Percentiles rank a stretch among this genome's conserved stretches.
phyloP scores from a whole-genome alignment of 2,797 vertebrate species.

The Aulostomus chinensis region DNA sequence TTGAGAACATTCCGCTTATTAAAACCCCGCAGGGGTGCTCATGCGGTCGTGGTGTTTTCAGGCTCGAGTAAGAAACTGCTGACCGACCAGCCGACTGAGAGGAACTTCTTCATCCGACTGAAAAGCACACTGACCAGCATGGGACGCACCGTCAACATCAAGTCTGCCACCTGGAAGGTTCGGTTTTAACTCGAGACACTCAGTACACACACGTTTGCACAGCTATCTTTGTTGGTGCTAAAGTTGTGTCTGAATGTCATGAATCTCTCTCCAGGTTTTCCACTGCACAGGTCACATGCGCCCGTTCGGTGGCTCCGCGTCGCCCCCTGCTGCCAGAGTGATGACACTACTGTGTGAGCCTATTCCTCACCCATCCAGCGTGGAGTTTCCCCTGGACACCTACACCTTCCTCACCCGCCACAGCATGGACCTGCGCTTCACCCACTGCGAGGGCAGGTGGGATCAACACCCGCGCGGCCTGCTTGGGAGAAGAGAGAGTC shows the following conservation, averaged over 20 bases:
- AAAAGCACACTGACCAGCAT: constrained; percentile 89
- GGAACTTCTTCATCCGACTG: constrained; percentile 86
- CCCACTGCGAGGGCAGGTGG: constrained; percentile 90
- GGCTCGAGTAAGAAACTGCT: constrained; percentile 75
- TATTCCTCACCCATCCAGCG: constrained; percentile 85
- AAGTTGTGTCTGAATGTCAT: background rate
- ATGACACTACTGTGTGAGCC: constrained; percentile 90
- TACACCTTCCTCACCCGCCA: constrained; percentile 88
- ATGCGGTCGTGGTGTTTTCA: constrained; percentile 26
- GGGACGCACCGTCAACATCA: constrained; percentile 89
- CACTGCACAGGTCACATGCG: constrained; percentile 87
- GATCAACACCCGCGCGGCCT: too few species aligned
- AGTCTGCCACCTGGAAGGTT: constrained; percentile 90
- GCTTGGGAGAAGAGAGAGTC: rapidly evolving
- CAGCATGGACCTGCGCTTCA: constrained; percentile 90
- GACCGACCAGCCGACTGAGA: constrained; percentile 53
- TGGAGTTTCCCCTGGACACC: constrained; percentile 87
- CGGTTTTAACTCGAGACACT: too few species aligned
- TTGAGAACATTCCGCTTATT: background rate
- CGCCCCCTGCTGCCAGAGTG: constrained; percentile 67
- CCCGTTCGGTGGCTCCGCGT: constrained; percentile 30
- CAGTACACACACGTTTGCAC: background rate
- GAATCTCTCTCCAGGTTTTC: constrained; percentile 83
- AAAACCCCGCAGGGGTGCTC: too few species aligned
- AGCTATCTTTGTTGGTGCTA: background rate